Evolutionary conservation across 2,888 invertebrate species (phyloP), one percentile per base, ranked within the genome.

Genomic region (Tethea ocularis): DNA sequence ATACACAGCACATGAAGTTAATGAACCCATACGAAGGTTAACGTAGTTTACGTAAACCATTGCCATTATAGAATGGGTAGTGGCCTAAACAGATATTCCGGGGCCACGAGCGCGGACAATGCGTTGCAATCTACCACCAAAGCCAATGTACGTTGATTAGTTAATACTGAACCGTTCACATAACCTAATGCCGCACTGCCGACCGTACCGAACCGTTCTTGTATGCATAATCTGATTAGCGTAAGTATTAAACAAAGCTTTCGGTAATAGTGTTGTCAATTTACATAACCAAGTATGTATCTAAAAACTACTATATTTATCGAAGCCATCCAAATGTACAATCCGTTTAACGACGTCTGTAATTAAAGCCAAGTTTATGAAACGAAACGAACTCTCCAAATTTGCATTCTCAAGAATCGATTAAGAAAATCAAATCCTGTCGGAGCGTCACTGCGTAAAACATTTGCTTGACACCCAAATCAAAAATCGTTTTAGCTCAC

Each of bases 391-490:
- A 74, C 72, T 69, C 64, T 57, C 71, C 64, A 68, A 72, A 88
- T 88, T 89, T 89, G 80, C 85, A 88, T 88, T 85, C 78, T 74
- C 75, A 68, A 79, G 88, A 88, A 91, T 90, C 91, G 91, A 90
- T 92, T 92, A 92, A 91, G 91, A 91, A 91, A 92, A 92, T 92
- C 89, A 90, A 92, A 92, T 91, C 86, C 84, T 75, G 81, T 75
- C 78, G 76, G 89, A 88, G 90, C 91, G 91, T 82, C 86, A 84
- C 86, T 80, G 86, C 89, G 92, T 91, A 88, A 91, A 93, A 92
- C 92, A 91, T 92, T 92, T 89, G 91, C 89, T 91, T 90, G 93
- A 93, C 93, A 91, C 92, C 92, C 92, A 90, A 93, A 93, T 93
- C 92, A 93, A 92, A 93, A 93, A 92, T 91, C 93, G 93, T 91